phyloP scores from a whole-genome alignment of 1,140 invertebrate species.

The Carposina sasakii region DNA sequence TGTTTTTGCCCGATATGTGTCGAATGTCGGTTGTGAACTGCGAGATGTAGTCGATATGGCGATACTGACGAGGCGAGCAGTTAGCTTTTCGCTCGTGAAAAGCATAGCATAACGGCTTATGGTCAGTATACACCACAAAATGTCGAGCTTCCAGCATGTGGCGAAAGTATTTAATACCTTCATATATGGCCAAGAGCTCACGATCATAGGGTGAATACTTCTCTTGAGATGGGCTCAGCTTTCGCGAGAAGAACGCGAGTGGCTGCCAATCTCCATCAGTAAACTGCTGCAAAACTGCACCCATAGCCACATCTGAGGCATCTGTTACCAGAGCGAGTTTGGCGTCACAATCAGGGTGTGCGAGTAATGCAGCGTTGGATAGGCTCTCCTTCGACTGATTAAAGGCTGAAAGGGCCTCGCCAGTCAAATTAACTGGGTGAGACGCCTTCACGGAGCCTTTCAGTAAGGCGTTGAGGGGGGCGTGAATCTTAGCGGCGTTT shows the following conservation, averaged over 20 bases:
- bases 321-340: neutral
- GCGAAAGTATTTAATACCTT: too few relatives aligned
- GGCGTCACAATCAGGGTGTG: neutral
- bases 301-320: slow-evolving; percentile 25
- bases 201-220: too few relatives aligned
- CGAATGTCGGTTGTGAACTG: too few relatives aligned
- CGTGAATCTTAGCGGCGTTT: slow-evolving; percentile 27
- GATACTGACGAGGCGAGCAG: too few relatives aligned
- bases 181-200: too few relatives aligned
- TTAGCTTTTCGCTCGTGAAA: too few relatives aligned
- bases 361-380: neutral
- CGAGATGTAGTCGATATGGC: too few relatives aligned
- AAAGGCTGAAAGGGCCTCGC: neutral
- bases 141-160: too few relatives aligned
- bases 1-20: too few relatives aligned
- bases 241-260: slow-evolving; percentile 45
- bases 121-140: too few relatives aligned
- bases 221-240: too few relatives aligned
- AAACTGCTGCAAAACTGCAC: slow-evolving; percentile 43
- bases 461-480: slow-evolving; percentile 19
- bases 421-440: neutral
- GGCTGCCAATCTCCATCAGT: slow-evolving; percentile 20
- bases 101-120: too few relatives aligned
- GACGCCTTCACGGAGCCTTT: neutral
- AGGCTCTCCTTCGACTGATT: neutral